Evolutionary conservation across 1,140 invertebrate genomes (phyloP).

Genomic region (Harlomillsia oculata): DNA sequence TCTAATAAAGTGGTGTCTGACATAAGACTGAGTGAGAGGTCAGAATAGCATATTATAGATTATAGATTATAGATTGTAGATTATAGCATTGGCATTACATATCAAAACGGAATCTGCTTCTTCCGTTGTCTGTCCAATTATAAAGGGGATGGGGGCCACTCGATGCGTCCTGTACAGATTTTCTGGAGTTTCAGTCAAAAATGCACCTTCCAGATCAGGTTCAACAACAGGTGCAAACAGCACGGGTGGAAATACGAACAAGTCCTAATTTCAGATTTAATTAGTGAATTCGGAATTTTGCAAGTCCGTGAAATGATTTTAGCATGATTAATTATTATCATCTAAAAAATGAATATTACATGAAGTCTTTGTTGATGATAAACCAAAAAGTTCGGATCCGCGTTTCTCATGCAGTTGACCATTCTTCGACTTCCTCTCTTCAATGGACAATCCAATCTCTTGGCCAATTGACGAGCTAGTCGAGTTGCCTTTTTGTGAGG

Average conservation of each 20-base stretch:
- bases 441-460: not conserved
- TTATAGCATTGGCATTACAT: not conserved
- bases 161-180: not conserved
- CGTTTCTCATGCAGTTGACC: not conserved
- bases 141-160: not conserved
- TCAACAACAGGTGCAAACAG: slow-evolving; percentile 11
- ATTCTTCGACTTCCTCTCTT: not conserved
- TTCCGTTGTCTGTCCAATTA: not conserved
- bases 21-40: too few species aligned
- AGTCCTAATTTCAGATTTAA: not conserved
- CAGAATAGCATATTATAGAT: not conserved
- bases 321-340: too few species aligned
- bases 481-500: not conserved
- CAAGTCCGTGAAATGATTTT: too few species aligned
- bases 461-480: not conserved
- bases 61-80: not conserved
- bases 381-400: not conserved
- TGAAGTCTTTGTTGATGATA: slow-evolving; percentile 6
- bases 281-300: not conserved
- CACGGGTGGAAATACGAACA: slow-evolving; percentile 5
- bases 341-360: too few species aligned
- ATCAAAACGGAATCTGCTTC: slow-evolving; percentile 9
- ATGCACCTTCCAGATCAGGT: not conserved
- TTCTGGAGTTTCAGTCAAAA: slow-evolving; percentile 6
- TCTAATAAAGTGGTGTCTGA: too few species aligned